phyloP scores from a whole-genome alignment of 2,888 invertebrate species.

The Lydus trimaculatus region DNA sequence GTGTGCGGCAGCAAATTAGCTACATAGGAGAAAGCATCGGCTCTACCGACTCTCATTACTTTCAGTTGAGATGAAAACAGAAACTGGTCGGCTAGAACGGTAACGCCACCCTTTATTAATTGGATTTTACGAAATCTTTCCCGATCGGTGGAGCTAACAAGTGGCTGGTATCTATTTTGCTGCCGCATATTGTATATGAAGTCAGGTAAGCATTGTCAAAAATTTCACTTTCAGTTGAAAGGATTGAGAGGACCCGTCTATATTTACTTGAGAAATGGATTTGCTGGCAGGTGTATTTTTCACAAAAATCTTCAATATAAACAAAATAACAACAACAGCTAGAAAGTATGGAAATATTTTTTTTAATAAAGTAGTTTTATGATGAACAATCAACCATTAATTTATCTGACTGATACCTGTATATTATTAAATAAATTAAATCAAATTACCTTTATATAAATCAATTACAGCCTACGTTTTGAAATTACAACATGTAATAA shows the following conservation, averaged over 20 bases:
- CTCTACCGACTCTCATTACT: no score
- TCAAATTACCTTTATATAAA: constrained; percentile 27
- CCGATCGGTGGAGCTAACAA: no score
- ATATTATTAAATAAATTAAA: constrained; percentile 34
- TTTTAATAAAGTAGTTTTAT: constrained; percentile 8
- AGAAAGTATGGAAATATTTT: neutral
- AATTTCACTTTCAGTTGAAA: constrained; percentile 29
- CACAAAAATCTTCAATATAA: neutral
- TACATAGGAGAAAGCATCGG: no score
- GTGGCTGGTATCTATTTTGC: no score
- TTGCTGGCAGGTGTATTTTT: constrained; percentile 1
- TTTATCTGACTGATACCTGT: constrained; percentile 17
- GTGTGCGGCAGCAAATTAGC: no score
- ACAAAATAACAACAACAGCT: neutral
- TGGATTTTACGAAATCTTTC: no score
- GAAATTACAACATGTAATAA: neutral
- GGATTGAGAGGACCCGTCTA: neutral
- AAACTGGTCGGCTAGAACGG: no score
- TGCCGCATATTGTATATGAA: no score
- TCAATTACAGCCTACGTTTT: constrained; percentile 32
- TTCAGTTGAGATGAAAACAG: no score
- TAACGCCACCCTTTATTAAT: no score
- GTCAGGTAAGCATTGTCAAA: no score
- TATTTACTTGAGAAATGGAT: neutral
- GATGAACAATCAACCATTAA: constrained; percentile 31